Evolutionary conservation across 2,888 invertebrate genomes (phyloP).

Genomic region (Melinaea marsaeus): DNA sequence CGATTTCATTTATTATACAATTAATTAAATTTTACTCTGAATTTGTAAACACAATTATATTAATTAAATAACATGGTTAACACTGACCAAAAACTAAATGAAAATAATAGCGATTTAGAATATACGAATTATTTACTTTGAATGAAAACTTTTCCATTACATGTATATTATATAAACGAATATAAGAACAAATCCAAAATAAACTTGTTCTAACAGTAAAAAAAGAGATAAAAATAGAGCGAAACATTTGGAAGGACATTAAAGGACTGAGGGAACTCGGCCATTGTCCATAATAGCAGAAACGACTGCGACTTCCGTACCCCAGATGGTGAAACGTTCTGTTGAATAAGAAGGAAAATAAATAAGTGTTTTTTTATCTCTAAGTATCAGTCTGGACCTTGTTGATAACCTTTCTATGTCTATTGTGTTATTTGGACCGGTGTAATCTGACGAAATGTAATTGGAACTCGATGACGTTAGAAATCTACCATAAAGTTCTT

Average conservation of each 20-base stretch:
- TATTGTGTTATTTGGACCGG: neutral
- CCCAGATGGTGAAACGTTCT: conserved; percentile 8
- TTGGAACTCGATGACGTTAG: no score
- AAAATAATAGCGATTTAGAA: conserved; percentile 19
- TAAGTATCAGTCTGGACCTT: neutral
- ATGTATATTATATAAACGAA: neutral
- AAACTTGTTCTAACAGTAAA: neutral
- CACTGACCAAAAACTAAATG: no score
- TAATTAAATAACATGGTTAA: no score
- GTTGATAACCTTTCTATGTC: neutral
- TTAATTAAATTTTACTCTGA: no score
- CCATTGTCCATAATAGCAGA: conserved; percentile 16
- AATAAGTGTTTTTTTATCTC: conserved; percentile 2
- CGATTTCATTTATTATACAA: no score
- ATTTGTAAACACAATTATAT: no score
- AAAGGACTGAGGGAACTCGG: conserved; percentile 10
- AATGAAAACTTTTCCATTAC: neutral
- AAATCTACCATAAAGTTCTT: no score
- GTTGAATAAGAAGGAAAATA: conserved; percentile 2
- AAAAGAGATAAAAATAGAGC: conserved; percentile 4
- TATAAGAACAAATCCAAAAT: neutral
- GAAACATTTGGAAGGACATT: conserved; percentile 1
- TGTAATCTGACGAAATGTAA: neutral
- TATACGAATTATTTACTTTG: conserved; percentile 15
- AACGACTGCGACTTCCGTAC: conserved; percentile 20